Evolutionary conservation across 2,113 vertebrate genomes (phyloP), one percentile per base, ranked within the genome.

Genomic region (Melierax canorus): DNA sequence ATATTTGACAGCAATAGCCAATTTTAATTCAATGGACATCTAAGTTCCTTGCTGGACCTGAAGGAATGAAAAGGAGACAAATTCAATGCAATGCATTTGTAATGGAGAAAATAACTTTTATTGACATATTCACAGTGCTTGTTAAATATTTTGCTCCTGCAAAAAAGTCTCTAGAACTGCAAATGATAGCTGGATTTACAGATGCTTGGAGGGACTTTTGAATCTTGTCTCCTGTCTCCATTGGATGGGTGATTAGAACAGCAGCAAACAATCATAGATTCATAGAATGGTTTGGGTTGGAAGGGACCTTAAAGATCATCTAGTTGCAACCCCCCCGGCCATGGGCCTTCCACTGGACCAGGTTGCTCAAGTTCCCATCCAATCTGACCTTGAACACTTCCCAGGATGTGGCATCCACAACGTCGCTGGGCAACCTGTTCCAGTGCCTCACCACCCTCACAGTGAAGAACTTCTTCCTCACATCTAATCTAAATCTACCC

Each of bases 181-280:
- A 94, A 75, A 77, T 77, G 63, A 41, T 32, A 60, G 15, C 20
- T 88, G 58, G 27, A 79, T 93, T 90, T 88, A 68, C 58, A 64
- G 43, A 50, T 71, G 59, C 50, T 85, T 79, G 34, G 78, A 97
- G 73, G 46, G 39, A 83, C 51, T 97, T 96, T 73, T 66, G 67
- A 97, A 84, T 78, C 38, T 86, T 56, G 20, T 80, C 43, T 94
- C 45, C 48, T 87, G 15, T 88, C n/a, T 89, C 73, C 32, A n/a
- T 12, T 80, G 80, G 68, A 75, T 50, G 87, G 64, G 79, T 92
- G 41, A 92, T 97, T 90, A 96, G 64, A 96, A 80, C 26, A 66
- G 72, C 39, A 83, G 68, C 69, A 94, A 96, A 76, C 46, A 90
- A 75, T 81, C 3, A 1, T 86, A 53, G 26, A 53, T 10, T 53